These are phyloP conservation scores for Drosophila melanocephala DNA, from an alignment of 2,888 invertebrate genomes.

Conservation along the genomic window DNA sequence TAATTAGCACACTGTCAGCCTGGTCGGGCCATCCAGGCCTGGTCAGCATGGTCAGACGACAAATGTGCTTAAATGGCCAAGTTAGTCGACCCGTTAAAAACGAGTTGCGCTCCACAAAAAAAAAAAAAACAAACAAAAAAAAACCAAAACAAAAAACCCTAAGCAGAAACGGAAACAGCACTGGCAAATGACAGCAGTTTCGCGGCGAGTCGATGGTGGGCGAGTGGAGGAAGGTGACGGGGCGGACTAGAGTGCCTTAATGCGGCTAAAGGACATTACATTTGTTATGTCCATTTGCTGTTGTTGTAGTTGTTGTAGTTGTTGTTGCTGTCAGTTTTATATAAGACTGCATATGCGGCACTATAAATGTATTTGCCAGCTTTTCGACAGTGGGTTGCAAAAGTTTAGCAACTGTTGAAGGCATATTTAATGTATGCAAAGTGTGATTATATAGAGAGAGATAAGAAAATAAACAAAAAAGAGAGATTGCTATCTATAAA, in stretches of 20 bases:
- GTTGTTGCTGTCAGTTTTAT: slow-evolving; percentile 34
- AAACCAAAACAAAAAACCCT: slow-evolving; percentile 34
- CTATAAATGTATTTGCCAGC: slow-evolving; percentile 12
- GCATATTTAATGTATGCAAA: too few species aligned
- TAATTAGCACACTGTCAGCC: slow-evolving; percentile 82
- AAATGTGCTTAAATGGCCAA: slow-evolving; percentile 81
- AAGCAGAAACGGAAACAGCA: slow-evolving; percentile 58
- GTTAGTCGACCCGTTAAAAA: slow-evolving; percentile 76
- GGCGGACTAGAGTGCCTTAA: slow-evolving; percentile 33
- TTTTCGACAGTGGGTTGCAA: slow-evolving; percentile 33
- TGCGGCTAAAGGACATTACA: slow-evolving; percentile 73
- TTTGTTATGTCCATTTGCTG: slow-evolving; percentile 27
- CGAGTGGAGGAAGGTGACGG: not conserved
- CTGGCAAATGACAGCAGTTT: slow-evolving; percentile 56
- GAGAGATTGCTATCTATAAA: not conserved
- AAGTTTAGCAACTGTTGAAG: not conserved
- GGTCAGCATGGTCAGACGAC: slow-evolving; percentile 66
- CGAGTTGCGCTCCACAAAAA: slow-evolving; percentile 47
- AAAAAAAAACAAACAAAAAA: slow-evolving; percentile 8
- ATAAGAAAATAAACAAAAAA: not conserved
- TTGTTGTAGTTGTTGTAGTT: slow-evolving; percentile 31
- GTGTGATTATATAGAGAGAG: not conserved
- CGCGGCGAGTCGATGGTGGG: slow-evolving; percentile 9
- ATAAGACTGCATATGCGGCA: slow-evolving; percentile 39
- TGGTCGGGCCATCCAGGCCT: slow-evolving; percentile 32